These are phyloP conservation scores for Hirudinaria manillensis DNA, from an alignment of 2,888 invertebrate genomes.

Conservation along the genomic window DNA sequence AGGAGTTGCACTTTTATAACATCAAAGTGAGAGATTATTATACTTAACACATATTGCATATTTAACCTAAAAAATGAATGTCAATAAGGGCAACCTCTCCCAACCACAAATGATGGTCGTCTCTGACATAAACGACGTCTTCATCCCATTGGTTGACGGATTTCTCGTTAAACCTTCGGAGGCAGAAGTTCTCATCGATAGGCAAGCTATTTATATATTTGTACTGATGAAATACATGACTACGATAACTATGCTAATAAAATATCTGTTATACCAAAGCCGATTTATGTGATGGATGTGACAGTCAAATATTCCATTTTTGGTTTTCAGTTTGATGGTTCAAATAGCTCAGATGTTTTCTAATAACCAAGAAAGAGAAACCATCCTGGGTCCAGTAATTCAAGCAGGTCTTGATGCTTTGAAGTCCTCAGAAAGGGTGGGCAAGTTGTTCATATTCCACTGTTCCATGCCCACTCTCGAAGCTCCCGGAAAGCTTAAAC, in stretches of 20 bases:
- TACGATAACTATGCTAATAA: slow-evolving; percentile 11
- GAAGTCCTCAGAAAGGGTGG: slow-evolving; percentile 83
- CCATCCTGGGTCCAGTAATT: slow-evolving; percentile 87
- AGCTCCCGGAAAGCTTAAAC: slow-evolving; percentile 89
- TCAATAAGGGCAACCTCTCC: slow-evolving; percentile 59
- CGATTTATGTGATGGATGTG: neutral
- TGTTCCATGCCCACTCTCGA: slow-evolving; percentile 83
- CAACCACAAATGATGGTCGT: slow-evolving; percentile 96
- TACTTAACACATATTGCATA: neutral
- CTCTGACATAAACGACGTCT: slow-evolving; percentile 90
- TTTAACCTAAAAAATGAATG: neutral
- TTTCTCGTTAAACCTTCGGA: slow-evolving; percentile 79
- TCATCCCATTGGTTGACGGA: slow-evolving; percentile 92
- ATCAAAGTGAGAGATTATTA: slow-evolving; percentile 63
- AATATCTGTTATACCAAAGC: neutral
- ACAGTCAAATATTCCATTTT: neutral
- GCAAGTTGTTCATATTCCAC: slow-evolving; percentile 91
- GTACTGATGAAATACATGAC: neutral
- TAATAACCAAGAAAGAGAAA: slow-evolving; percentile 89
- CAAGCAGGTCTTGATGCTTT: slow-evolving; percentile 94
- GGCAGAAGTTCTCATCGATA: slow-evolving; percentile 74
- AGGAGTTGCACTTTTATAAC: slow-evolving; percentile 66
- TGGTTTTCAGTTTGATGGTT: slow-evolving; percentile 66
- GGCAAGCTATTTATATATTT: slow-evolving; percentile 51
- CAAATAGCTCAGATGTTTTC: slow-evolving; percentile 86